phyloP scores from a whole-genome alignment of 1,140 invertebrate species.

The Cydia strobilella region DNA sequence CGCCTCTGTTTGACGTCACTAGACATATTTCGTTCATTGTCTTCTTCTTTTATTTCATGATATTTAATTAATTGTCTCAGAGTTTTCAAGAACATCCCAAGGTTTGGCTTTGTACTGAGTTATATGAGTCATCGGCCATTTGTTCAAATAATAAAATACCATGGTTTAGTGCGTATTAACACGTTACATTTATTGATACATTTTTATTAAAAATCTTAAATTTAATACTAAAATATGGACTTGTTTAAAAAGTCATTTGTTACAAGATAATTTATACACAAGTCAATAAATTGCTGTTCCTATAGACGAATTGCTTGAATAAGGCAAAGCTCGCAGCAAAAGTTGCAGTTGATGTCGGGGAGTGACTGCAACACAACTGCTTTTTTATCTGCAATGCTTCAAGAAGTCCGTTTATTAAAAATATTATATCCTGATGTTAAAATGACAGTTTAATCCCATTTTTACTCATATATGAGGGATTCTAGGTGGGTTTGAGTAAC shows the following conservation, averaged over 20 bases:
- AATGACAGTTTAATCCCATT: slow-evolving; percentile 10
- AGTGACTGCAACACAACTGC: not conserved
- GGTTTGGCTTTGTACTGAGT: not conserved
- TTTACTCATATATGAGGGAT: not conserved
- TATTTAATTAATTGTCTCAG: slow-evolving; percentile 25
- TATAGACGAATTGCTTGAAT: not conserved
- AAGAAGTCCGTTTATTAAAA: not conserved
- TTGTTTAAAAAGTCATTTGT: slow-evolving; percentile 48
- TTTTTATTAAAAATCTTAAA: slow-evolving; percentile 51
- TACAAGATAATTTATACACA: slow-evolving; percentile 59
- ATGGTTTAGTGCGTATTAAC: slow-evolving; percentile 65
- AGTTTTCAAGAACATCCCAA: slow-evolving; percentile 26
- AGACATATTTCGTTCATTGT: not conserved
- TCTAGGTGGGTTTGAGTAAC: slow-evolving; percentile 26
- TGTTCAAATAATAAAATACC: slow-evolving; percentile 48
- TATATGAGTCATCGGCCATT: slow-evolving; percentile 11
- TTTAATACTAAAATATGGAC: slow-evolving; percentile 46
- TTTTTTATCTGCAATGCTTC: not conserved
- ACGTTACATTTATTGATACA: slow-evolving; percentile 71
- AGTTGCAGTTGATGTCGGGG: not conserved
- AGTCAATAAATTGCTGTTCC: not conserved
- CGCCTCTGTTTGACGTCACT: too few relatives aligned
- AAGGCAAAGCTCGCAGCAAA: too few relatives aligned
- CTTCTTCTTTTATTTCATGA: slow-evolving; percentile 16
- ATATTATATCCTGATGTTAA: not conserved